Evolutionary conservation across 2,113 vertebrate genomes (phyloP), one percentile per base, ranked within the genome.

Genomic region (Caloenas nicobarica): DNA sequence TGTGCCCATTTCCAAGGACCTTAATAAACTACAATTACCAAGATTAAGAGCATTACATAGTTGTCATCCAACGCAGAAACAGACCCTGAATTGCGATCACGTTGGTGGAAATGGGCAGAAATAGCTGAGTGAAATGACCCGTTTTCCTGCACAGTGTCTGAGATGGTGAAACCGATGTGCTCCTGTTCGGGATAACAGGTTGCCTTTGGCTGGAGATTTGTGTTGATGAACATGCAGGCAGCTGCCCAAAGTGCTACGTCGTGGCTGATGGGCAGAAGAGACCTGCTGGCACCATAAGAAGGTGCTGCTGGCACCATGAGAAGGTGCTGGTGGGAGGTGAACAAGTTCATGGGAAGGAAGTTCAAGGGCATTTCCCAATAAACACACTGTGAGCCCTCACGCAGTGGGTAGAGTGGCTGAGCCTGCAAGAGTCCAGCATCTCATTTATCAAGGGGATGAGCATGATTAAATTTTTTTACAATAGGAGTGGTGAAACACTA

Each of bases 1-100:
- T 95, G 93, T 95, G 88, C 93, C 88, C 84, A 93, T 96, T 97
- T 97, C 95, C 96, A 98, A 95, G 92, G 96, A 97, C 85, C 68
- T 77, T 83, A 88, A 93, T 83, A 88, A 97, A 96, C 44, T 94
- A 61, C 80, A 96, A 92, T 94, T 81, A 94, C 91, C 86, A 29
- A 95, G 82, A 96, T 96, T 72, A 93, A 89, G 46, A 94, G 46
- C 48, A 23, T 90, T 93, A 82, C 38, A 14, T 33, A 57, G 73
- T 93, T 93, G 94, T 94, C 83, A 85, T 91, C 29, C 4, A 73
- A 61, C n/a, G 44, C 40, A 86, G 65, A 80, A 95, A 94, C 91
- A 94, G 93, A 68, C 77, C 70, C 80, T 42, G 88, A 86, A 88
- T 81, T 94, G 91, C 68, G 80, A 79, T 76, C 3, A 1, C 3